Percentiles rank a stretch among this genome's conserved stretches.
Conservation (phyloP, 2,113 vertebrate genomes). For the Artemisiospiza belli region DNA sequence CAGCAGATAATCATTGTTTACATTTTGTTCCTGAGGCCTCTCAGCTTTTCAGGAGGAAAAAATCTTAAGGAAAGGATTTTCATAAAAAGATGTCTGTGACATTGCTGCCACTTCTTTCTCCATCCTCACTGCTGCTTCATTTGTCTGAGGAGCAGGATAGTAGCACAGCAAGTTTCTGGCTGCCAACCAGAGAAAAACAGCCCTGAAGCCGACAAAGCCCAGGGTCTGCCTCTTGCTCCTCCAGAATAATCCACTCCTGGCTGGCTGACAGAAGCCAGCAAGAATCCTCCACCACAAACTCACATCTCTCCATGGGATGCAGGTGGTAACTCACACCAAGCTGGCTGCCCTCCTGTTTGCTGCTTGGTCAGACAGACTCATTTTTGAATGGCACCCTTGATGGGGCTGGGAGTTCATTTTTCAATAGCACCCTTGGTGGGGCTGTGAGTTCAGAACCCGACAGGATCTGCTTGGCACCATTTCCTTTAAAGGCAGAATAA, state of each 20-base stretch:
- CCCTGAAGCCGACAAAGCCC: neutral
- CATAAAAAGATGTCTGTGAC: too few relatives aligned
- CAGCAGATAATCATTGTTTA: too few relatives aligned
- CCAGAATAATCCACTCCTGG: neutral
- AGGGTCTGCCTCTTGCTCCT: neutral
- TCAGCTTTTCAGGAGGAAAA: too few relatives aligned
- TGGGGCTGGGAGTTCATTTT: neutral
- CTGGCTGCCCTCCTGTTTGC: accelerated
- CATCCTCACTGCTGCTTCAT: neutral
- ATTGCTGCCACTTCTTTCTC: neutral
- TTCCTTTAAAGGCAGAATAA: neutral
- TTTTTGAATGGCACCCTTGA: neutral
- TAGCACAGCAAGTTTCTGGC: neutral
- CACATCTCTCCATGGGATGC: neutral
- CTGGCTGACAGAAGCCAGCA: neutral
- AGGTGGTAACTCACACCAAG: neutral
- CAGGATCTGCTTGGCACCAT: neutral
- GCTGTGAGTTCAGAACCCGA: neutral
- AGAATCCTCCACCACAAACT: neutral
- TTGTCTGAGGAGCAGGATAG: neutral
- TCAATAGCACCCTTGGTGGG: neutral
- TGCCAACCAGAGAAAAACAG: neutral
- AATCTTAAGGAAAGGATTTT: too few relatives aligned
- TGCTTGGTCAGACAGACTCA: neutral
- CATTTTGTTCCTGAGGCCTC: too few relatives aligned